Conservation (phyloP, 2,113 vertebrate species). For the Lanius collurio region DNA sequence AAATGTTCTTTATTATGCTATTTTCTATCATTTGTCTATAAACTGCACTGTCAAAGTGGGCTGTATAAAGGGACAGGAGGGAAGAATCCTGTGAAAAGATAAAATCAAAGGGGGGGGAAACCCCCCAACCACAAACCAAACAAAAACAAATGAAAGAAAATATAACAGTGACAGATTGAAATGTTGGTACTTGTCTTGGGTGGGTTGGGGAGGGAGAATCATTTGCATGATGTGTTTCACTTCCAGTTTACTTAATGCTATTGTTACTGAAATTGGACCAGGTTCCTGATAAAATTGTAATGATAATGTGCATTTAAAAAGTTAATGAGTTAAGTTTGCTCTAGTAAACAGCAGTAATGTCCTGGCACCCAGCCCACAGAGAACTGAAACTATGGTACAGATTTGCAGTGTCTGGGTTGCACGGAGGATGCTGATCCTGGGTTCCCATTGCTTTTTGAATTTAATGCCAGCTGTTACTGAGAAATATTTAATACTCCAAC, state of each 20-base stretch:
- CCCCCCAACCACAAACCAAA: neutral
- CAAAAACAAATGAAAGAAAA: conserved; percentile 53
- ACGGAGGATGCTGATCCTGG: conserved; percentile 1
- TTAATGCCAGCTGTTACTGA: neutral
- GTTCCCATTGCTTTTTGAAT: neutral
- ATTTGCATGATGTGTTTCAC: neutral
- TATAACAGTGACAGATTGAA: neutral
- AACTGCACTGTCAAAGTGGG: neutral
- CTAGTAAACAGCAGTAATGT: conserved; percentile 1
- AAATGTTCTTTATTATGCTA: neutral
- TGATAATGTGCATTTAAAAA: neutral
- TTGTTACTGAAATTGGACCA: neutral
- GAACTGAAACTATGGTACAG: neutral
- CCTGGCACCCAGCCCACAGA: neutral
- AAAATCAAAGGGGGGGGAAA: neutral
- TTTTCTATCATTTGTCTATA: conserved; percentile 57
- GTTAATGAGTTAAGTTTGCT: neutral
- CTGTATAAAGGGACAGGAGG: neutral
- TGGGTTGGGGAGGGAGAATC: neutral
- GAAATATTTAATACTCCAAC: neutral
- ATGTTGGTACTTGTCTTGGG: neutral
- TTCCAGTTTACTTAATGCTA: neutral
- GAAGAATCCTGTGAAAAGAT: neutral
- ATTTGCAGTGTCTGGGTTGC: neutral
- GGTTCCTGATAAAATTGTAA: neutral